Conservation (phyloP, 92 coral and sea anemone species). For the Actinostola sp. region DNA sequence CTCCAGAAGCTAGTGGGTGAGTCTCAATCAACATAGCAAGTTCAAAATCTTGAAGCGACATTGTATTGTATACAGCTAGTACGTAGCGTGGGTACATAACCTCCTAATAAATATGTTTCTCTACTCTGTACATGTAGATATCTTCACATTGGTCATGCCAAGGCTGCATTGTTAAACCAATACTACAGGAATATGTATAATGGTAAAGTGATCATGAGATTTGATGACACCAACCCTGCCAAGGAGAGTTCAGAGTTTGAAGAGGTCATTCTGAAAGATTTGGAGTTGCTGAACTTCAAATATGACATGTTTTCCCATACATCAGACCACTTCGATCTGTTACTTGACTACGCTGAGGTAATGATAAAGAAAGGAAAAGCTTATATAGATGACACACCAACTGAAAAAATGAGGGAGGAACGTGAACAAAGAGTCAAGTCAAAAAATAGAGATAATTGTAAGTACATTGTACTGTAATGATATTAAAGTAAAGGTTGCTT, state of each 20-base stretch:
- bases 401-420: slow-evolving; percentile 92
- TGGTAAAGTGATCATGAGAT: slow-evolving; percentile 93
- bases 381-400: slow-evolving; percentile 90
- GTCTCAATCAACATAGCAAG: neutral
- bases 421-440: slow-evolving; percentile 87
- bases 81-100: no score
- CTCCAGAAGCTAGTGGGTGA: slow-evolving; percentile 99
- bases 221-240: slow-evolving; percentile 99
- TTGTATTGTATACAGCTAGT: no score
- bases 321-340: slow-evolving; percentile 93
- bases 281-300: slow-evolving; percentile 78
- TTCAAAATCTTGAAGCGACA: neutral
- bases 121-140: slow-evolving; percentile 43
- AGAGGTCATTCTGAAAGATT: slow-evolving; percentile 92
- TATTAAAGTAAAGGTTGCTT: neutral
- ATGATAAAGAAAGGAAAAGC: slow-evolving; percentile 85
- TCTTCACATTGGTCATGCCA: slow-evolving; percentile 97
- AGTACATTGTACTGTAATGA: slow-evolving; percentile 31
- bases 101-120: no score
- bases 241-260: slow-evolving; percentile 98
- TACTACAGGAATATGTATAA: slow-evolving; percentile 89
- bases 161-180: slow-evolving; percentile 94
- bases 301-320: slow-evolving; percentile 88
- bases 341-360: slow-evolving; percentile 79
- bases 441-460: slow-evolving; percentile 86